Evolutionary conservation across 2,113 vertebrate species (phyloP).

Genomic region (Cygnus buccinator): DNA sequence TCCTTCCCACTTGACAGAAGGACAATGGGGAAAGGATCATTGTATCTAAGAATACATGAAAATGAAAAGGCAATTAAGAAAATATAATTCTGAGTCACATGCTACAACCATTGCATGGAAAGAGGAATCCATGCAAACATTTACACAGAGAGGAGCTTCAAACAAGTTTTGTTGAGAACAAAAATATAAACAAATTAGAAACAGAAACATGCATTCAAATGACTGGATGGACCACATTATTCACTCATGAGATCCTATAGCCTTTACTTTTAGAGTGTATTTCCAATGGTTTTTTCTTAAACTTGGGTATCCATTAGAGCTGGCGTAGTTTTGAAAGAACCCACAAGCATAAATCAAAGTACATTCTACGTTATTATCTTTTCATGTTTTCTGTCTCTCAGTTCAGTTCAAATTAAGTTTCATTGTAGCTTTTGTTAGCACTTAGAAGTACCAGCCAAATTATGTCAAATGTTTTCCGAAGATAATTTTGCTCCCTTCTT

Average conservation of each 20-base stretch:
- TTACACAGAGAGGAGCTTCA: neutral
- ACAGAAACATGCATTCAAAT: neutral
- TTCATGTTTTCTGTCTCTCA: slow-evolving; percentile 36
- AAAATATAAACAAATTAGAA: slow-evolving; percentile 40
- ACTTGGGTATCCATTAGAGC: slow-evolving; percentile 15
- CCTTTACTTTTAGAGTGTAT: neutral
- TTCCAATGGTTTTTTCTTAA: slow-evolving; percentile 13
- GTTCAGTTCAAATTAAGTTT: slow-evolving; percentile 44
- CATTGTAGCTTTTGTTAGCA: slow-evolving; percentile 40
- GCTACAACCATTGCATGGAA: neutral
- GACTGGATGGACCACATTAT: neutral
- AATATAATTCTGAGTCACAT: neutral
- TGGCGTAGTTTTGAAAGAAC: slow-evolving; percentile 18
- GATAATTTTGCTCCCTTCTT: slow-evolving; percentile 6
- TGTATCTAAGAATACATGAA: neutral
- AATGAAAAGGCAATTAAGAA: neutral
- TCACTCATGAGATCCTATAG: neutral
- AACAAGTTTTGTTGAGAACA: neutral
- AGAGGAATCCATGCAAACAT: neutral
- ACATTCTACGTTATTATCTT: slow-evolving; percentile 25
- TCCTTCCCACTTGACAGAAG: neutral
- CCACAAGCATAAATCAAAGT: slow-evolving; percentile 35
- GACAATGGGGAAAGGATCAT: neutral
- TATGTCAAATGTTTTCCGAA: slow-evolving; percentile 48
- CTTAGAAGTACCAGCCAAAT: slow-evolving; percentile 50